A percentile compares a stretch with the other conserved stretches of the same genome.
Conservation (phyloP, 2,113 vertebrate genomes). For the Channa maculata region DNA sequence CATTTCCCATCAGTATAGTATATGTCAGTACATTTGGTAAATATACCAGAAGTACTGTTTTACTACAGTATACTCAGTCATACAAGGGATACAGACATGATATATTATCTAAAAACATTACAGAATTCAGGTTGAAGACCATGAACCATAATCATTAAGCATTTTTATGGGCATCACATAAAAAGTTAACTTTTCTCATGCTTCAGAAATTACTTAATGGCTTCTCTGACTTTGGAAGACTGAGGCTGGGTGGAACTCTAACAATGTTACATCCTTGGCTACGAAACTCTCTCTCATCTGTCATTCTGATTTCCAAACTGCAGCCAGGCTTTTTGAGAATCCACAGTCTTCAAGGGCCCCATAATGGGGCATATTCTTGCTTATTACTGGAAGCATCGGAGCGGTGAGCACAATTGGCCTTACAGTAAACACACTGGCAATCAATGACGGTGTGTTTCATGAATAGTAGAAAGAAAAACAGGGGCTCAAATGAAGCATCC, state of each 20-base stretch:
- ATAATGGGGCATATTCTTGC: conserved; percentile 54
- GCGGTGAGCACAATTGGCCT: conserved; percentile 51
- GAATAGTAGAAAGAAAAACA: conserved; percentile 53
- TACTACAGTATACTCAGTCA: background rate
- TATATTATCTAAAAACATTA: background rate
- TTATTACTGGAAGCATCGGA: conserved; percentile 65
- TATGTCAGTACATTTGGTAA: background rate
- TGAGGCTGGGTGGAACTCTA: background rate
- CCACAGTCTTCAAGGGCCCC: conserved; percentile 23
- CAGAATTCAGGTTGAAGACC: background rate
- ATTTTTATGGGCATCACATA: conserved; percentile 13
- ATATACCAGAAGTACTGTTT: background rate
- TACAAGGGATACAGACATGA: background rate
- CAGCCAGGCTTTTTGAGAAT: conserved; percentile 32
- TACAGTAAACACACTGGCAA: conserved; percentile 64
- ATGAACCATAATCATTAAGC: background rate
- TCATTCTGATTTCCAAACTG: conserved; percentile 34
- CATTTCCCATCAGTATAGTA: background rate
- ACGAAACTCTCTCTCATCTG: conserved; percentile 28
- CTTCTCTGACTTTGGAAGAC: conserved; percentile 6
- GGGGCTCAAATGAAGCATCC: conserved; percentile 60
- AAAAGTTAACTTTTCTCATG: conserved; percentile 3
- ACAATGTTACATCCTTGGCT: conserved; percentile 30
- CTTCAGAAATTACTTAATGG: conserved; percentile 6
- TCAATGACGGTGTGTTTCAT: conserved; percentile 67